A percentile compares a stretch with the other conserved stretches of the same genome.
phyloP scores from a whole-genome alignment of 2,113 vertebrate species.

The Urocitellus parryii region DNA sequence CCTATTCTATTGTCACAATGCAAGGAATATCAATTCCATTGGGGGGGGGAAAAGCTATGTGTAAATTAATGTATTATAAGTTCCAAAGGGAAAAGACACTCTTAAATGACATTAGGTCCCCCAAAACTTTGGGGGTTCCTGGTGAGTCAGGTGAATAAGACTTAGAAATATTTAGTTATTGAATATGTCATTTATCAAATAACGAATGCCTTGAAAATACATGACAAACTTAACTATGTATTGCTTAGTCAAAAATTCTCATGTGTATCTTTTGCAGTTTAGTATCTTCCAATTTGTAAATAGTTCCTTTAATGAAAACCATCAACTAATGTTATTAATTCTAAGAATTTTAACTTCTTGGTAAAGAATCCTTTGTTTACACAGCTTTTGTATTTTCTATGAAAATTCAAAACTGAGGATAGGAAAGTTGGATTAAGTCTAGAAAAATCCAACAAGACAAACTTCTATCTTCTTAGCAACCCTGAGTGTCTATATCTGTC shows the following conservation, averaged over 20 bases:
- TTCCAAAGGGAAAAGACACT: background rate
- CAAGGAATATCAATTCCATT: background rate
- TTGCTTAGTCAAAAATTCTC: background rate
- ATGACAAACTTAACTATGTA: background rate
- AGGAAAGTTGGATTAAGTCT: accelerated
- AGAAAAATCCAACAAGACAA: background rate
- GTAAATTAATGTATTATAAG: background rate
- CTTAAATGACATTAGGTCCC: background rate
- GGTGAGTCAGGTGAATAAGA: accelerated
- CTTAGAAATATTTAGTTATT: background rate
- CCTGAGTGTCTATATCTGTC: accelerated
- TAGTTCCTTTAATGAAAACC: background rate
- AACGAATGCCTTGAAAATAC: background rate
- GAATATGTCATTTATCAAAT: background rate
- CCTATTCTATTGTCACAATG: background rate
- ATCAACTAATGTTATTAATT: background rate
- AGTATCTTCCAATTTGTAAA: background rate
- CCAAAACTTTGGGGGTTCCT: background rate
- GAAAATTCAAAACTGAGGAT: background rate
- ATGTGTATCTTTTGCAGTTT: background rate
- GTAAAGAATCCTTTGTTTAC: background rate
- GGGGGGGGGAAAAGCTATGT: background rate
- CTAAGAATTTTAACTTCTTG: background rate
- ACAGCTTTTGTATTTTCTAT: background rate
- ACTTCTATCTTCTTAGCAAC: background rate